Conservation (phyloP, 92 coral and sea anemone species). For the Palythoa caribaeorum region DNA sequence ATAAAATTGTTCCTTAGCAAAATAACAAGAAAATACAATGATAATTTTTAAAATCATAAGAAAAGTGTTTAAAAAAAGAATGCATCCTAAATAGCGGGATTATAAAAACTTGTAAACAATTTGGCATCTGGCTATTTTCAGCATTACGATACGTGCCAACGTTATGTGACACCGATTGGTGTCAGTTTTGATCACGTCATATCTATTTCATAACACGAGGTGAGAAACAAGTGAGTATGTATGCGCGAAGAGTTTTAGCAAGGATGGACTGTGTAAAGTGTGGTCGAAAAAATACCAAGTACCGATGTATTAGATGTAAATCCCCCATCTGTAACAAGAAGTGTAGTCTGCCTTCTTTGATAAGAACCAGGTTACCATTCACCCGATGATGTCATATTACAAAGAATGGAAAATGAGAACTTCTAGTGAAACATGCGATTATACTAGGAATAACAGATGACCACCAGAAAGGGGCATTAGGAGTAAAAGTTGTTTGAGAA, state of each 20-base stretch:
- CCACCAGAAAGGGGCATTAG: slow-evolving; percentile 53
- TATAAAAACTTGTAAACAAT: slow-evolving; percentile 26
- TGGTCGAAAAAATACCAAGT: slow-evolving; percentile 58
- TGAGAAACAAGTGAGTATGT: slow-evolving; percentile 34
- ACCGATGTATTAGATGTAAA: slow-evolving; percentile 59
- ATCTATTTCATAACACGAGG: slow-evolving; percentile 36
- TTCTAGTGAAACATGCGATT: slow-evolving; percentile 54
- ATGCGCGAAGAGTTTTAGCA: slow-evolving; percentile 10
- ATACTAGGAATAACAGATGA: slow-evolving; percentile 55
- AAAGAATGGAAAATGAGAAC: slow-evolving; percentile 45
- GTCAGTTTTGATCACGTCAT: slow-evolving; percentile 42
- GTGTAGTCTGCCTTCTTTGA: slow-evolving; percentile 6
- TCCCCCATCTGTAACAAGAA: slow-evolving; percentile 63
- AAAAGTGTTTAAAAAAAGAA: neutral
- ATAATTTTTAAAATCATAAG: slow-evolving; percentile 12
- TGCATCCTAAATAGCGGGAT: neutral
- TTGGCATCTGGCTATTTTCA: slow-evolving; percentile 13
- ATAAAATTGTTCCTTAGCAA: slow-evolving; percentile 29
- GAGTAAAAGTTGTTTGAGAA: slow-evolving; percentile 53
- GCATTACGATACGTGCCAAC: slow-evolving; percentile 10
- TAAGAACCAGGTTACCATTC: slow-evolving; percentile 52
- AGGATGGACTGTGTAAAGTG: slow-evolving; percentile 64
- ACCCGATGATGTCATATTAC: slow-evolving; percentile 59
- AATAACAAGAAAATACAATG: slow-evolving; percentile 15
- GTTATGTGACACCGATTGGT: slow-evolving; percentile 40